These are phyloP conservation scores for Drosophila kanekoi DNA, from an alignment of 2,888 invertebrate genomes.

Conservation along the genomic window DNA sequence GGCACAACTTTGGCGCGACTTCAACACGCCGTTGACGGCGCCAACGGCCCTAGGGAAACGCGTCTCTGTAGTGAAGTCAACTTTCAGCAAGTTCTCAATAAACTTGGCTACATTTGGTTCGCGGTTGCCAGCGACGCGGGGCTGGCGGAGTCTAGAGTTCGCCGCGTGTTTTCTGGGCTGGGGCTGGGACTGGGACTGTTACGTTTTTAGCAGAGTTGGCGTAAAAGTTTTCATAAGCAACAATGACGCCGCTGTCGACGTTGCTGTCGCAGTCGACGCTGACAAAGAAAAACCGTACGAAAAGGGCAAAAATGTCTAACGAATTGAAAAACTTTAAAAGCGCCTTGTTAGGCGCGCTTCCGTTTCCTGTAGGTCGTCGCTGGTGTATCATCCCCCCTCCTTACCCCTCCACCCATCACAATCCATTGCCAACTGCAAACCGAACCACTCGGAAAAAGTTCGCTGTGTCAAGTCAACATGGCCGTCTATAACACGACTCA, in stretches of 20 bases:
- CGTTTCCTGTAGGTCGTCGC: conserved; percentile 65
- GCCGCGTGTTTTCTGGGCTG: neutral
- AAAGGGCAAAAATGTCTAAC: conserved; percentile 62
- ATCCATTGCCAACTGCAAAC: no score
- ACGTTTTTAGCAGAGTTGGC: conserved; percentile 31
- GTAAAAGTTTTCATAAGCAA: conserved; percentile 44
- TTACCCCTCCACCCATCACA: neutral
- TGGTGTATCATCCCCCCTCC: conserved; percentile 8
- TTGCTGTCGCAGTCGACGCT: conserved; percentile 16
- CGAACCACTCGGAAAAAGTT: conserved; percentile 28
- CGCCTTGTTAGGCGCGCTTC: conserved; percentile 77
- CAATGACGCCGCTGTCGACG: conserved; percentile 20
- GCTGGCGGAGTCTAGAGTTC: neutral
- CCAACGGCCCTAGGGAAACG: conserved; percentile 6
- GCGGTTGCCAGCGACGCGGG: conserved; percentile 18
- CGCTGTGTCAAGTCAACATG: conserved; percentile 50
- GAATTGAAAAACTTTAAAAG: conserved; percentile 78
- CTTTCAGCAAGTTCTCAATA: conserved; percentile 51
- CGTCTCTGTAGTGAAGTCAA: conserved; percentile 37
- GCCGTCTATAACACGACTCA: conserved; percentile 46
- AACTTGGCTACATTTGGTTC: conserved; percentile 44
- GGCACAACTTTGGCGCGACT: conserved; percentile 36
- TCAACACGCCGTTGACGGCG: conserved; percentile 6
- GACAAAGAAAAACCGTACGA: conserved; percentile 46
- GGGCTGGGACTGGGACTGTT: neutral